Evolutionary conservation across 2,888 invertebrate genomes (phyloP), one percentile per base, ranked within the genome.

Genomic region (Orchesella flavescens): DNA sequence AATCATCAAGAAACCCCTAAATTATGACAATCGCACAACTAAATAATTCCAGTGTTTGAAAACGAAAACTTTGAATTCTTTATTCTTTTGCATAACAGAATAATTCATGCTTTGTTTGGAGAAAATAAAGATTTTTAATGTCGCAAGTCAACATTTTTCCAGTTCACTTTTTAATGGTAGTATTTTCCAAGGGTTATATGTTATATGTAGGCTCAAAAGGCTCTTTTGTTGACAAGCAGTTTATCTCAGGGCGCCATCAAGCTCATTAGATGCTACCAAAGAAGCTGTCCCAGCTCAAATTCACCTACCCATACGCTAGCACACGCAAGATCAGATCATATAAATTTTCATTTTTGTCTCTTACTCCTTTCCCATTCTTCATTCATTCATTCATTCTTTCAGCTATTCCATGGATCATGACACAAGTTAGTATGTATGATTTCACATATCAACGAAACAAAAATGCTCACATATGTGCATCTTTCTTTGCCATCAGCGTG

Each of bases 221-320:
- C 81, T 84, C 84, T 84, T 86, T 85, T 87, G 86, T 87, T 84
- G 85, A 86, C 84, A 85, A 84, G 77, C 49, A 81, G 83, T 63
- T 85, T 88, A 88, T 88, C 88, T 79, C 17, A 61, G 86, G 88
- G 88, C 88, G 88, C 88, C 88, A 88, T 88, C 88, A 87, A 80
- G 2, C 88, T 87, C 87, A 88, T 88, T 87, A 88, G 87, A 86
- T 85, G 88, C 87, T 87, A 87, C 87, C 84, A 85, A 23, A 82
- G 71, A 75, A 69, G 63, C 63, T 55, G 17, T 12, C 72, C 79
- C 55, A 53, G 71, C 76, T 57, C 68, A 68, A 65, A 24, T 53
- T 61, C 61, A 61, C 2, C n/a, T 24, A 85, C 83, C 85, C 74
- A 83, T 74, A 72, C 77, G 73, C 46, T 65, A 65, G 82, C 80